phyloP scores from a whole-genome alignment of 2,113 vertebrate genomes.

The Gobio gobio region DNA sequence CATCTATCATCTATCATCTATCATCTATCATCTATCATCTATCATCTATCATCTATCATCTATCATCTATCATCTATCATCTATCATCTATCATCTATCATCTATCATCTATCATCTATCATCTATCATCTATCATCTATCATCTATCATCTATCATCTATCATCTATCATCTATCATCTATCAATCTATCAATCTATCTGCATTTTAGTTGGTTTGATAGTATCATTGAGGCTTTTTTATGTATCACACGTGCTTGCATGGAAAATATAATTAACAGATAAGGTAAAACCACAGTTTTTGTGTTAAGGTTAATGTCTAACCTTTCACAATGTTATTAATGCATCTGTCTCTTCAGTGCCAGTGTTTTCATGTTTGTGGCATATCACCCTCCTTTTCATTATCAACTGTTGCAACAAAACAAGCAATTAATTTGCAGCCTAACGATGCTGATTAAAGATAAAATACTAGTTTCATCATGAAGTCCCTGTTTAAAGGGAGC shows the following conservation, averaged over 20 bases:
- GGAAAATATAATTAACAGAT: background rate
- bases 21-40: too few species aligned
- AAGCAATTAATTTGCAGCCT: conserved; percentile 70
- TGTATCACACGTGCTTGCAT: background rate
- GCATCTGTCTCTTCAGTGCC: conserved; percentile 39
- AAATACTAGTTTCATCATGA: conserved; percentile 63
- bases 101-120: too few species aligned
- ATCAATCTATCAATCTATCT: too few species aligned
- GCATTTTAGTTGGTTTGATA: conserved; percentile 28
- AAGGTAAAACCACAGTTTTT: background rate
- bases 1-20: too few species aligned
- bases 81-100: too few species aligned
- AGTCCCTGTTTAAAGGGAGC: conserved; percentile 49
- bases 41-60: too few species aligned
- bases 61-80: too few species aligned
- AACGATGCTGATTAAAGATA: conserved; percentile 74
- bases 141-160: too few species aligned
- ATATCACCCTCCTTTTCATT: conserved; percentile 55
- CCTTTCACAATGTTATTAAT: conserved; percentile 20
- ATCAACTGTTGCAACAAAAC: conserved; percentile 64
- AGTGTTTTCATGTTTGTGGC: conserved; percentile 41
- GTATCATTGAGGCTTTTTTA: background rate
- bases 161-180: too few species aligned
- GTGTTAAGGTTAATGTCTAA: background rate
- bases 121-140: too few species aligned